A percentile compares a stretch with the other conserved stretches of the same genome.
Evolutionary conservation across 2,888 invertebrate genomes (phyloP).

Genomic region (Conops quadrifasciatus): DNA sequence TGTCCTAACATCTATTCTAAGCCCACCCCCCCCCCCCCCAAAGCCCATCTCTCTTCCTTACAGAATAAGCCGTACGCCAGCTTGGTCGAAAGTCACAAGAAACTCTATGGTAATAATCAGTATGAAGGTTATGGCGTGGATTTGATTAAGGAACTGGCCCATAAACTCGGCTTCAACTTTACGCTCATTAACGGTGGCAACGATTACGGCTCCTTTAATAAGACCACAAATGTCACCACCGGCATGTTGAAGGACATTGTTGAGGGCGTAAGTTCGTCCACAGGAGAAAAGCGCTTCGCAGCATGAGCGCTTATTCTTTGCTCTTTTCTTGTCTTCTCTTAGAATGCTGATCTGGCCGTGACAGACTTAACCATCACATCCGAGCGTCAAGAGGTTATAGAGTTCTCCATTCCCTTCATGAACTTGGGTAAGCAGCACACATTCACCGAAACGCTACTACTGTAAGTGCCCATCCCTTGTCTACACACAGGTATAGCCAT

Average conservation of each 20-base stretch:
- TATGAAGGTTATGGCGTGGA: constrained; percentile 91
- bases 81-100: constrained; percentile 74
- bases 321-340: constrained; percentile 49
- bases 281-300: not conserved
- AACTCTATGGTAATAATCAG: constrained; percentile 78
- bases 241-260: constrained; percentile 88
- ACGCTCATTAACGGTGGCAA: constrained; percentile 80
- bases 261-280: constrained; percentile 66
- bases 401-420: constrained; percentile 97
- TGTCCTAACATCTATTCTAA: not conserved
- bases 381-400: constrained; percentile 85
- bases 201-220: constrained; percentile 76
- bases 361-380: constrained; percentile 91
- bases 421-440: constrained; percentile 72
- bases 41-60: not conserved
- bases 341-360: constrained; percentile 90
- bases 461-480: not conserved
- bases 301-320: too few species aligned
- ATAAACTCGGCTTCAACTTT: constrained; percentile 82
- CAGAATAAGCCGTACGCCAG: constrained; percentile 90
- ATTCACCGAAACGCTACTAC: not conserved
- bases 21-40: too few species aligned
- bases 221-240: constrained; percentile 76
- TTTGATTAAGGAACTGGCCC: constrained; percentile 80
- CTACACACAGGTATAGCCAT: constrained; percentile 78